phyloP scores from a whole-genome alignment of 2,797 vertebrate genomes.

The Rachycentron canadum region DNA sequence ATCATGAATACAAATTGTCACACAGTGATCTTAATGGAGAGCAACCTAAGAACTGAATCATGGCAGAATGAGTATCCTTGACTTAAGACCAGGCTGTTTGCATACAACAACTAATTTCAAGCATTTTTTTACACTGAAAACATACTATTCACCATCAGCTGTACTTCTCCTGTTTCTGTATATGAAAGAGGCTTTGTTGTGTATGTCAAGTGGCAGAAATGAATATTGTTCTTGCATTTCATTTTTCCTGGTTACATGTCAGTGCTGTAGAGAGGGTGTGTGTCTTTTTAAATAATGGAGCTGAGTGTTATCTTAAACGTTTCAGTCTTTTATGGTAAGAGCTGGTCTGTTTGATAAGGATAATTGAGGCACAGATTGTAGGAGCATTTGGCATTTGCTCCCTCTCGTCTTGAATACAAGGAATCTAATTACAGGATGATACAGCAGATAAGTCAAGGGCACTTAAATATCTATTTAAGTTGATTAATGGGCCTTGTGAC shows the following conservation, averaged over 20 bases:
- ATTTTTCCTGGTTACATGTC: constrained; percentile 12
- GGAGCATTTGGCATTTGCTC: constrained; percentile 46
- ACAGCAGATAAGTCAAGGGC: constrained; percentile 61
- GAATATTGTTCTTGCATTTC: constrained; percentile 4
- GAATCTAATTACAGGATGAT: constrained; percentile 71
- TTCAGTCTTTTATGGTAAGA: constrained; percentile 34
- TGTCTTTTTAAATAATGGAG: constrained; percentile 52
- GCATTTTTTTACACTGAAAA: background rate
- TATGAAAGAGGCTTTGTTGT: background rate
- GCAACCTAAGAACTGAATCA: background rate
- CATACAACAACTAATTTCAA: background rate
- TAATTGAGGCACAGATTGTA: constrained; percentile 22
- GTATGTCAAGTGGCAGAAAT: constrained; percentile 13
- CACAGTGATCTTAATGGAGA: background rate
- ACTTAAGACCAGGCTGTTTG: background rate
- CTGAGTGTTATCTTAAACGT: constrained; percentile 44
- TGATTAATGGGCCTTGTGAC: constrained; percentile 77
- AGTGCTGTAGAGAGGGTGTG: constrained; percentile 10
- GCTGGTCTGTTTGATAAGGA: constrained; percentile 34
- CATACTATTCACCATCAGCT: no score
- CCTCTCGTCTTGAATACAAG: constrained; percentile 52
- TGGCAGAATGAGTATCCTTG: background rate
- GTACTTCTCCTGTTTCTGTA: background rate
- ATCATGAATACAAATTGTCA: constrained; percentile 9
- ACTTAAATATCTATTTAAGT: constrained; percentile 74